These are phyloP conservation scores for Ptilonorhynchus violaceus DNA, from an alignment of 2,113 vertebrate species.

Conservation along the genomic window DNA sequence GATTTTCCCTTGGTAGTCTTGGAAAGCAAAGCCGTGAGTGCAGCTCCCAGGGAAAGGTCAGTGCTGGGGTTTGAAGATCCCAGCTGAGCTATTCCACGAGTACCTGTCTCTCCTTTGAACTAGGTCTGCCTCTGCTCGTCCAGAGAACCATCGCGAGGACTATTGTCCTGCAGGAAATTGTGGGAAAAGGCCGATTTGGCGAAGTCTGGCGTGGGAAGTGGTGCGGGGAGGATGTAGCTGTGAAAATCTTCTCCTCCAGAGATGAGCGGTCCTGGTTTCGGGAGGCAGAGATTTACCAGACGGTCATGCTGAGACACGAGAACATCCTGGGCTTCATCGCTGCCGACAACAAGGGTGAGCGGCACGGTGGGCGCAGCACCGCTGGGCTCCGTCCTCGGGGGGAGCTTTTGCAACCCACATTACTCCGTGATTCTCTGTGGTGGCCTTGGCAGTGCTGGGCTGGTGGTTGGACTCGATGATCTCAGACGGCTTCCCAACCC, in stretches of 20 bases:
- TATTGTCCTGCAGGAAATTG: slow-evolving; percentile 92
- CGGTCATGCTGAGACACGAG: slow-evolving; percentile 93
- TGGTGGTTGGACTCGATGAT: fast-evolving
- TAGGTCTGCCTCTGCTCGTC: slow-evolving; percentile 92
- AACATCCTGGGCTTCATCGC: slow-evolving; percentile 98
- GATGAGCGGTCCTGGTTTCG: slow-evolving; percentile 97
- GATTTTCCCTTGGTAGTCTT: not conserved
- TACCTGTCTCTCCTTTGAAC: not conserved
- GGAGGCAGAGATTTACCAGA: slow-evolving; percentile 97
- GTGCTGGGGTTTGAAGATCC: not conserved
- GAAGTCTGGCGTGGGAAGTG: slow-evolving; percentile 97
- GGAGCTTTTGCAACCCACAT: fast-evolving
- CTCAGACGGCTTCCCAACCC: fast-evolving
- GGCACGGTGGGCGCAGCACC: fast-evolving
- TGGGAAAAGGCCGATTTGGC: slow-evolving; percentile 93
- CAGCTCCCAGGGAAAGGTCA: not conserved
- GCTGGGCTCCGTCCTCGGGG: fast-evolving
- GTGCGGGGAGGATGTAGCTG: slow-evolving; percentile 95
- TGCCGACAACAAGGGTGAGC: slow-evolving; percentile 90
- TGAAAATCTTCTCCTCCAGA: slow-evolving; percentile 97
- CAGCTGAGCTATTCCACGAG: not conserved
- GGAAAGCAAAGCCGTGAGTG: not conserved
- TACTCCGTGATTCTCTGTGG: fast-evolving
- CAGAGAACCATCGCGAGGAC: slow-evolving; percentile 96
- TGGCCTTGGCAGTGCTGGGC: not conserved